Evolutionary conservation across 1,140 invertebrate species (phyloP), one percentile per base, ranked within the genome.

Genomic region (Lycorma delicatula): DNA sequence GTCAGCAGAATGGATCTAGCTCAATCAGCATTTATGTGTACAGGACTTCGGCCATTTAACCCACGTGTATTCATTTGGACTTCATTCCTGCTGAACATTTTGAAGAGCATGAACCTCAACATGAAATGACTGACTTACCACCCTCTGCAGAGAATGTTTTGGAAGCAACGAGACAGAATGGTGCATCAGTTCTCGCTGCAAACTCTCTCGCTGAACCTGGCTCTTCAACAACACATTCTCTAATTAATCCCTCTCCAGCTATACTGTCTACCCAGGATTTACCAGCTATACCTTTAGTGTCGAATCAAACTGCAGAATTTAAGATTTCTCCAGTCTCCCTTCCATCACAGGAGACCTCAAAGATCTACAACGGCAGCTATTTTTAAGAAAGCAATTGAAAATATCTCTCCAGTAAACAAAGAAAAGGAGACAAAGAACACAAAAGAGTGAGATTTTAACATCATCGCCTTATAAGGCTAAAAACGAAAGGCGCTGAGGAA

Each of bases 1-100:
- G 65, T 69, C 48, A 62, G 69, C 58, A 56, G 63, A 44, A 49
- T 63, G 48, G 67, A 71, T 25, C 67, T 68, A 44, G 70, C 66
- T 9, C 41, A 11, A 31, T 18, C 55, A 56, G 20, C 49, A 41
- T 47, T 34, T 27, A 20, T 48, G 41, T 27, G 44, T n/a, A n/a
- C n/a, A n/a, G n/a, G n/a, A n/a, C n/a, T n/a, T n/a, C n/a, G n/a
- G n/a, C n/a, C n/a, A n/a, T n/a, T n/a, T n/a, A n/a, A n/a, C n/a
- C n/a, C n/a, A n/a, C n/a, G n/a, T n/a, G n/a, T n/a, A n/a, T n/a
- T n/a, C n/a, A n/a, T n/a, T n/a, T n/a, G n/a, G n/a, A n/a, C n/a
- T n/a, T n/a, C n/a, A n/a, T n/a, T n/a, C n/a, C n/a, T n/a, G n/a
- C n/a, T n/a, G n/a, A n/a, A n/a, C n/a, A n/a, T n/a, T n/a, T n/a